These are phyloP conservation scores for Lucinisca nassula DNA, from an alignment of 2,888 invertebrate genomes.

Conservation along the genomic window DNA sequence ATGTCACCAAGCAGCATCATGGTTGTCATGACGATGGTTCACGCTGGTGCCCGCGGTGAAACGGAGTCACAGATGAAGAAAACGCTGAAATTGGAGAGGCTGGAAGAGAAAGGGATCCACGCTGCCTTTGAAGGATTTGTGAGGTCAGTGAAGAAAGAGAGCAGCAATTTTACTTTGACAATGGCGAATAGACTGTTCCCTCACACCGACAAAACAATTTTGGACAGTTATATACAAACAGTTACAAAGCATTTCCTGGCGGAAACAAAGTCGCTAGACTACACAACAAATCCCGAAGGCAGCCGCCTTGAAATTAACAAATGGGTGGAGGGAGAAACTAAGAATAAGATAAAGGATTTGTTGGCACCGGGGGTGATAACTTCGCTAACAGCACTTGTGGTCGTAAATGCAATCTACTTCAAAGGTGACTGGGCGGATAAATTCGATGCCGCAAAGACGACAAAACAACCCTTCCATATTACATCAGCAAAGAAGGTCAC, in stretches of 20 bases:
- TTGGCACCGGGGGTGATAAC: constrained; percentile 89
- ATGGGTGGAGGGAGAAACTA: constrained; percentile 95
- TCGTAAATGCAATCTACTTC: constrained; percentile 89
- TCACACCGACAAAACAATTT: constrained; percentile 67
- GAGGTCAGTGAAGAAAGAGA: constrained; percentile 55
- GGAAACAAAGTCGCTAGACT: constrained; percentile 84
- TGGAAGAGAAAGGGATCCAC: constrained; percentile 55
- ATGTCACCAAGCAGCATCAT: constrained; percentile 88
- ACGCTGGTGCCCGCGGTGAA: constrained; percentile 86
- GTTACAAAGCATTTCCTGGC: constrained; percentile 70
- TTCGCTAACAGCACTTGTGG: constrained; percentile 83
- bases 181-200: constrained; percentile 83
- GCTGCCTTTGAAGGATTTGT: constrained; percentile 65
- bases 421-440: constrained; percentile 88
- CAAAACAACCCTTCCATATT: constrained; percentile 89
- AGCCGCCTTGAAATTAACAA: constrained; percentile 91
- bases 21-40: constrained; percentile 87
- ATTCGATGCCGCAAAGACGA: constrained; percentile 90
- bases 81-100: constrained; percentile 65
- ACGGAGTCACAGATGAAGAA: constrained; percentile 84
- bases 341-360: constrained; percentile 93
- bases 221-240: constrained; percentile 74
- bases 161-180: constrained; percentile 72
- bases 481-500: background rate
- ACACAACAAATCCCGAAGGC: constrained; percentile 83